These are phyloP conservation scores for Acinonyx jubatus DNA, from an alignment of 2,113 vertebrate species.

Conservation along the genomic window DNA sequence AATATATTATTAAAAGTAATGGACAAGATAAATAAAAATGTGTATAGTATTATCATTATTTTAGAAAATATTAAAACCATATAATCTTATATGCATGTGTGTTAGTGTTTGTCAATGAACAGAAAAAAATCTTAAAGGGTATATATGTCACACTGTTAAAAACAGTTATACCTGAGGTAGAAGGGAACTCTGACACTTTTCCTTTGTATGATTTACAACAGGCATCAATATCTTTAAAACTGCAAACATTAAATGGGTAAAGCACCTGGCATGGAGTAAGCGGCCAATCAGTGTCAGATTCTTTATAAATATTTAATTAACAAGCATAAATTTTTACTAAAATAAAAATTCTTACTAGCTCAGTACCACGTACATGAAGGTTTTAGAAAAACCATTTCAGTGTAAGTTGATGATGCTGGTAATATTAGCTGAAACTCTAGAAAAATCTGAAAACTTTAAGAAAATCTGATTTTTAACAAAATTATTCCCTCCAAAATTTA, in stretches of 20 bases:
- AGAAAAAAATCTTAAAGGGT: background rate
- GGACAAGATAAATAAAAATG: background rate
- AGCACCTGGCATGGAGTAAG: background rate
- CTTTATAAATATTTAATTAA: background rate
- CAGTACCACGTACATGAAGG: background rate
- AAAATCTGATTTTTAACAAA: background rate
- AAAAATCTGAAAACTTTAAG: slow-evolving; percentile 15
- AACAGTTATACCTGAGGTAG: background rate
- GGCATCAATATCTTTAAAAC: slow-evolving; percentile 11
- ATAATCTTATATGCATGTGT: background rate
- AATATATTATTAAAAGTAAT: background rate
- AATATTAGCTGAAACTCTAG: background rate
- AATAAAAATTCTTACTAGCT: slow-evolving; percentile 9
- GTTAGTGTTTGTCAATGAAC: background rate
- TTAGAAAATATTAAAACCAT: background rate
- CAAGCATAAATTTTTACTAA: background rate
- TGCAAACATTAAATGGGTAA: background rate
- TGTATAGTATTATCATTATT: background rate
- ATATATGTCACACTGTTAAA: background rate
- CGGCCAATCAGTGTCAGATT: background rate
- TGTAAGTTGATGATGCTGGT: background rate
- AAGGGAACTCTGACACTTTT: background rate
- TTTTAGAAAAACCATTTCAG: slow-evolving; percentile 5
- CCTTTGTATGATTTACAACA: background rate
- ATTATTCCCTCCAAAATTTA: background rate